These are phyloP conservation scores for Passerina amoena DNA, from an alignment of 2,113 vertebrate genomes.

Conservation along the genomic window DNA sequence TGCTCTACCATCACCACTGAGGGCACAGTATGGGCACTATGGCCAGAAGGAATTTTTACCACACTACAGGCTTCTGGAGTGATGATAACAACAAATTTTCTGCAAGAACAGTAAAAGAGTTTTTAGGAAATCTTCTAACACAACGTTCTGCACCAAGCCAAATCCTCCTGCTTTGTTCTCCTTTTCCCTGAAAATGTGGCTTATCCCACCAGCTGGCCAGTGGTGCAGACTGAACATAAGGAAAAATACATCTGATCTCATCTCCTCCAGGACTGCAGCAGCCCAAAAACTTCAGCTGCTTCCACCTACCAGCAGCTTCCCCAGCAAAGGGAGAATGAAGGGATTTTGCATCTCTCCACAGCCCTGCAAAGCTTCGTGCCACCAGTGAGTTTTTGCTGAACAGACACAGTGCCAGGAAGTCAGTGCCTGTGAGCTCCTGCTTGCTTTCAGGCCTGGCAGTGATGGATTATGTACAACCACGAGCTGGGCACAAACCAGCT, in stretches of 20 bases:
- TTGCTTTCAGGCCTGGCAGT: conserved; percentile 58
- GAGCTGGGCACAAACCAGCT: conserved; percentile 63
- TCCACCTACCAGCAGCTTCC: background rate
- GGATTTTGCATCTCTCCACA: background rate
- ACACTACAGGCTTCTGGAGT: background rate
- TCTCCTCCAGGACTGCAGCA: background rate
- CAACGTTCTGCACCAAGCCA: background rate
- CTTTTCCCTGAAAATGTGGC: background rate
- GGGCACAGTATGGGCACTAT: background rate
- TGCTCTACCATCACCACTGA: background rate
- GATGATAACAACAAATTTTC: background rate
- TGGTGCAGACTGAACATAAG: background rate
- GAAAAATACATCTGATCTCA: background rate
- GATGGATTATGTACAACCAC: conserved; percentile 52
- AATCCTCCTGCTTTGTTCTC: background rate
- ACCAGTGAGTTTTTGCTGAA: background rate
- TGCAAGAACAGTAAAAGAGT: background rate
- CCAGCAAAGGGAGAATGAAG: background rate
- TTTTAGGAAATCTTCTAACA: background rate
- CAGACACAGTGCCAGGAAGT: background rate
- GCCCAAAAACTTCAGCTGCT: background rate
- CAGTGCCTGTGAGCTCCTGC: conserved; percentile 36
- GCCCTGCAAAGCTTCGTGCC: background rate
- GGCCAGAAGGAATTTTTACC: background rate
- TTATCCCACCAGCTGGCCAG: background rate